Conservation (phyloP, 2,888 invertebrate genomes). For the Macrophya annulata region DNA sequence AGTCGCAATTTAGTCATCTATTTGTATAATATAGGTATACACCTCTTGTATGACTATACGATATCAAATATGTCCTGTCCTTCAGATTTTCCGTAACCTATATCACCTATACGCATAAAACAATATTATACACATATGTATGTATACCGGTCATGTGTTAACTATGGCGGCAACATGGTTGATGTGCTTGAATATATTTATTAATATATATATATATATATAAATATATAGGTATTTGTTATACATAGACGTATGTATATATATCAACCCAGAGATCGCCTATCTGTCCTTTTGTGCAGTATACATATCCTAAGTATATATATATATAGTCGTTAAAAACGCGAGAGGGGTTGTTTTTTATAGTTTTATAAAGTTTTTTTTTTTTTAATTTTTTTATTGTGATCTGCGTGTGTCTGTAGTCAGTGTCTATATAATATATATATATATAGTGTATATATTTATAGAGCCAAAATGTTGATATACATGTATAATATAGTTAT, state of each 20-base stretch:
- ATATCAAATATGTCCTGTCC: too few species aligned
- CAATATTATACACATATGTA: not conserved
- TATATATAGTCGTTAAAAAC: not conserved
- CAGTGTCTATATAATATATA: not conserved
- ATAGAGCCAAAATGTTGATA: constrained; percentile 5
- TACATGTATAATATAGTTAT: too few species aligned
- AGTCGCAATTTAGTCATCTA: too few species aligned
- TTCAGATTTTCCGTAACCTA: too few species aligned
- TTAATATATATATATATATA: too few species aligned
- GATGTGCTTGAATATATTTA: not conserved
- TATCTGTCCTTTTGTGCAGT: not conserved
- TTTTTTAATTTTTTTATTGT: not conserved
- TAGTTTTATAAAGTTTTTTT: not conserved
- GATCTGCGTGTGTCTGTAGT: constrained; percentile 1
- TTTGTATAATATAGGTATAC: too few species aligned
- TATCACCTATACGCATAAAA: too few species aligned
- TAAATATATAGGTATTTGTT: too few species aligned
- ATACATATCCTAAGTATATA: too few species aligned
- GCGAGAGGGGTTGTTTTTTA: not conserved
- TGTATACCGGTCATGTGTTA: not conserved
- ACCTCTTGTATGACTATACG: too few species aligned
- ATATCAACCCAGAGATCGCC: constrained; percentile 10
- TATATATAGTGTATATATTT: not conserved
- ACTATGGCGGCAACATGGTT: constrained; percentile 29
- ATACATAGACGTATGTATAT: too few species aligned